Evolutionary conservation across 2,888 invertebrate genomes (phyloP), one percentile per base, ranked within the genome.

Genomic region (Euproctis similis): DNA sequence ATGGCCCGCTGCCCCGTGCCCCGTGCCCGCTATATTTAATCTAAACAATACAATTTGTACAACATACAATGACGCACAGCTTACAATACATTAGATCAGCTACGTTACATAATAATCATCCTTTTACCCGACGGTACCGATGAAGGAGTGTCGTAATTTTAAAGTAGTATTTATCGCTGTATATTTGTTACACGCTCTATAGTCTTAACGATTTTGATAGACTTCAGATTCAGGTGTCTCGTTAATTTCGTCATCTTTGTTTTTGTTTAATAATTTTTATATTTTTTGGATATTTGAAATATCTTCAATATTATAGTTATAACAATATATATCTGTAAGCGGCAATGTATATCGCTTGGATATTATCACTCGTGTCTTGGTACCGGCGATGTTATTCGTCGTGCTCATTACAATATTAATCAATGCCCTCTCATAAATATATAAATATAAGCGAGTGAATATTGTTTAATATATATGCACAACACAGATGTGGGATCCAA

Each of bases 341-440:
- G 1, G 21, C 11, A n/a, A 23, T 39, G 39, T 21, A 31, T 12
- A 14, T 7, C n/a, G 7, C 22, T 26, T 2, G 7, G 6, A 16
- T n/a, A 2, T 26, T 11, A 5, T 7, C 4, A n/a, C n/a, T 31
- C 24, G 42, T 28, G 42, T 21, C 0, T 17, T 42, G 44, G 58
- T 60, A 46, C 34, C 14, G 29, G 36, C 59, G 44, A 45, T 36
- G 52, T 49, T 59, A 58, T 59, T 44, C 62, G 53, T 64, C 55
- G 62, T 56, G 59, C 72, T 78, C 76, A 78, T 80, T 77, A 77
- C 64, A 74, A 74, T 77, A 77, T 77, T 77, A 78, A 77, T 78
- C 69, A 76, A 73, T 71, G 72, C 66, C 69, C 42, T 50, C 67
- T 65, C 64, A 68, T 70, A 46, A 50, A 44, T 33, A 61, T 59